Base-by-base conservation (phyloP, 1,140 invertebrate genomes). In the Drosophila kepulauana region DNA sequence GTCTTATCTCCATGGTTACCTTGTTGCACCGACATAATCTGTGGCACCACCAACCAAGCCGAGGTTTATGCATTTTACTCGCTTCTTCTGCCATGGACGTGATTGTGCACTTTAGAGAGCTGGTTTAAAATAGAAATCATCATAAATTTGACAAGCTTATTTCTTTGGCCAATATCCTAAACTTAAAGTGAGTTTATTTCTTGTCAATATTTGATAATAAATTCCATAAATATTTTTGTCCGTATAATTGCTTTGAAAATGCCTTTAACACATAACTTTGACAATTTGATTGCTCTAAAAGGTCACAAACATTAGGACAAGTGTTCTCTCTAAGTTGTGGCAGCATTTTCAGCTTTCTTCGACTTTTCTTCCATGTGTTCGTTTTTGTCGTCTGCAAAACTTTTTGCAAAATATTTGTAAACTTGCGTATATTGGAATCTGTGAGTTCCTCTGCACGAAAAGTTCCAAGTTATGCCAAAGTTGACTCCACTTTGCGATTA, bases 351-450 rank as follows among this genome's bases (percentile, higher is more conserved):
- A 28, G 10, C 16, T 38, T 13, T 15, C 7, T 43, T 13, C 57
- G 35, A 13, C 25, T 35, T 25, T 4, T 63, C 20, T 58, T 46
- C 43, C 43, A 28, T 56, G 35, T 38, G 8, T 38, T 43, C 38
- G 30, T 46, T 28, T 25, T 69, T 57, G 20, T 64, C 33, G 20
- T 64, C 33, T 56, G 52, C 38, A 43, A 61, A 75, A 76, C 46
- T 80, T 66, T 75, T 67, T 52, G 33, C 33, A 46, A 73, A 81
- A 71, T 75, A 78, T 85, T 85, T 78, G 70, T 79, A 66, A 85
- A 81, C 51, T 78, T 80, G 65, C 48, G 57, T 70, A 62, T 68
- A 56, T 45, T 57, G 78, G 75, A 78, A 85, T 75, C 54, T 66
- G 28, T 54, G 59, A 48, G 57, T 62, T 77, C 30, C 71, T 52